Evolutionary conservation across 2,113 vertebrate genomes (phyloP).

Genomic region (Channa maculata): DNA sequence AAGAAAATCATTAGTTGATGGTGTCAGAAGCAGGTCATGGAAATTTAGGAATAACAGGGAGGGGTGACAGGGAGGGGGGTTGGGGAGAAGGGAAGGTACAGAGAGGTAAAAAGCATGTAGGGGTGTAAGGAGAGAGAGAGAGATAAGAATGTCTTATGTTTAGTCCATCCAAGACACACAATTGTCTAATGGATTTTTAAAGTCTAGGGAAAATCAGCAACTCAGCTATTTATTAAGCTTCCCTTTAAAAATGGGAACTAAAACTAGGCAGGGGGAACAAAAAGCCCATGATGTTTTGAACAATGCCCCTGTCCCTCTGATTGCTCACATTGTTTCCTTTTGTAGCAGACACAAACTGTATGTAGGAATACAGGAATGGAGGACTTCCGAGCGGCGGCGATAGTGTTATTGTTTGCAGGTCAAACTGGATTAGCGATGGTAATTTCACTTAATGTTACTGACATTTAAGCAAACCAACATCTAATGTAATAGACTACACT

Average conservation of each 20-base stretch:
- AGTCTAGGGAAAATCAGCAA: background rate
- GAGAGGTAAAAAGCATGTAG: conserved; percentile 30
- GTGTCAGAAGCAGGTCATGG: conserved; percentile 62
- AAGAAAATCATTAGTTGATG: conserved; percentile 69
- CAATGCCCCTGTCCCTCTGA: background rate
- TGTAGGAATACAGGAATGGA: background rate
- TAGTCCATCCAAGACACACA: background rate
- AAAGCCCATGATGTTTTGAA: background rate
- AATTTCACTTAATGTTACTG: conserved; percentile 23
- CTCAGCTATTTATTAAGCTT: conserved; percentile 1
- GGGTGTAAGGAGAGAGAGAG: conserved; percentile 30
- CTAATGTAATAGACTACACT: conserved; percentile 8
- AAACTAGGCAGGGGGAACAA: background rate
- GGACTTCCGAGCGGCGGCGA: background rate
- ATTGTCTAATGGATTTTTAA: background rate
- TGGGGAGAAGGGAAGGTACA: conserved; percentile 40
- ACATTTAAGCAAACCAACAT: conserved; percentile 28
- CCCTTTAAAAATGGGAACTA: background rate
- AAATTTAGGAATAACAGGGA: conserved; percentile 73
- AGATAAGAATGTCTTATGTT: conserved; percentile 32
- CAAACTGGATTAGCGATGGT: conserved; percentile 10
- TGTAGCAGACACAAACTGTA: background rate
- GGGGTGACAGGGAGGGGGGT: conserved; percentile 44
- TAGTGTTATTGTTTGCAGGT: conserved; percentile 24
- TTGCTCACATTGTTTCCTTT: background rate